Percentiles rank a stretch among this genome's conserved stretches.
Evolutionary conservation across 2,888 invertebrate genomes (phyloP).

Genomic region (Meta bourneti): DNA sequence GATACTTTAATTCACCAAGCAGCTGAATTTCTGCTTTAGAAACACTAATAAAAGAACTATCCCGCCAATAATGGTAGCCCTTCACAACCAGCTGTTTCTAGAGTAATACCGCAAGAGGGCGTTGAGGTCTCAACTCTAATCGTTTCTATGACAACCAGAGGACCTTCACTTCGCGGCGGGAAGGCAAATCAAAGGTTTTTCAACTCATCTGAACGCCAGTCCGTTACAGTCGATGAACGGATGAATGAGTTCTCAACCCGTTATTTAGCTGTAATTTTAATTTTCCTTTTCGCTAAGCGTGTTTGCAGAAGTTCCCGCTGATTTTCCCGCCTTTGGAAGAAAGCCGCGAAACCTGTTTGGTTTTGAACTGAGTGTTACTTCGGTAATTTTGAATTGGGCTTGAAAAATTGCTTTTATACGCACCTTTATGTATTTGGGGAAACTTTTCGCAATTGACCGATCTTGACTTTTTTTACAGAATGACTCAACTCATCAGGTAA

Average conservation of each 20-base stretch:
- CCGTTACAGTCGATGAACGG: slow-evolving; percentile 23
- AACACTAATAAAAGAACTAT: background rate
- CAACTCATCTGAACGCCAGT: background rate
- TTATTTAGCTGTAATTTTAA: slow-evolving; percentile 26
- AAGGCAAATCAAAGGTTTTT: slow-evolving; percentile 27
- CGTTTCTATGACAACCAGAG: slow-evolving; percentile 59
- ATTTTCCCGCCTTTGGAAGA: slow-evolving; percentile 2
- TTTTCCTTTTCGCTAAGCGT: slow-evolving; percentile 17
- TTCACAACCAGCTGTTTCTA: slow-evolving; percentile 37
- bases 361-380: background rate
- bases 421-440: background rate
- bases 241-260: slow-evolving; percentile 38
- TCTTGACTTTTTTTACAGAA: background rate
- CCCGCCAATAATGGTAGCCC: slow-evolving; percentile 43
- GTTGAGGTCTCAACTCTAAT: slow-evolving; percentile 19
- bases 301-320: background rate
- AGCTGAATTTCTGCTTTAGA: background rate
- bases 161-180: slow-evolving; percentile 29
- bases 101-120: slow-evolving; percentile 44
- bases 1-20: background rate
- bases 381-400: background rate
- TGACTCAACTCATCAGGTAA: too few species aligned
- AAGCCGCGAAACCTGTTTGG: background rate
- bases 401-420: background rate
- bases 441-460: background rate